A percentile compares a stretch with the other conserved stretches of the same genome.
Conservation (phyloP, 2,113 vertebrate species). For the Trogon melanurus region DNA sequence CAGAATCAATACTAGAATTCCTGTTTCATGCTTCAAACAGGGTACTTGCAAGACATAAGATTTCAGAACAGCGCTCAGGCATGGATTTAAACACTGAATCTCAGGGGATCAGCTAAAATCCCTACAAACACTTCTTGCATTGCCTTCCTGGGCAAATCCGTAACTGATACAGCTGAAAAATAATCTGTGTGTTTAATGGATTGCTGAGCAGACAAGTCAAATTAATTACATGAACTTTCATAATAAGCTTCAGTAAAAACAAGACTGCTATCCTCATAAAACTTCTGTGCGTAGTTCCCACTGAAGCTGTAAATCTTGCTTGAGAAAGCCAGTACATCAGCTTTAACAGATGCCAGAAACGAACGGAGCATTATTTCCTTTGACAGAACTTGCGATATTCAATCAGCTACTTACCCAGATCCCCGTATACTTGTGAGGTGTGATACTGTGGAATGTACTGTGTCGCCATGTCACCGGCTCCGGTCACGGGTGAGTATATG, state of each 20-base stretch:
- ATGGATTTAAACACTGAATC: neutral
- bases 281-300: neutral
- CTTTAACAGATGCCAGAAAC: accelerated
- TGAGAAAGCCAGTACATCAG: neutral
- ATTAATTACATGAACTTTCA: neutral
- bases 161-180: neutral
- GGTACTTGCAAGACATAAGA: neutral
- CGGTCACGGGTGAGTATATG: conserved; percentile 88
- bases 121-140: neutral
- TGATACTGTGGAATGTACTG: conserved; percentile 96
- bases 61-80: neutral
- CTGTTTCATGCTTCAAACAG: neutral
- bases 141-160: neutral
- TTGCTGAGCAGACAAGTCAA: neutral
- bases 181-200: neutral
- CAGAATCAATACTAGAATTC: neutral
- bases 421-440: conserved; percentile 91
- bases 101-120: neutral
- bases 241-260: neutral
- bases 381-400: neutral
- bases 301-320: neutral
- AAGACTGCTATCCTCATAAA: neutral
- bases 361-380: neutral
- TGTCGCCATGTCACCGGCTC: conserved; percentile 88
- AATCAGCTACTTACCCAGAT: conserved; percentile 84